phyloP scores from a whole-genome alignment of 2,113 vertebrate species.

The Otus sunia region DNA sequence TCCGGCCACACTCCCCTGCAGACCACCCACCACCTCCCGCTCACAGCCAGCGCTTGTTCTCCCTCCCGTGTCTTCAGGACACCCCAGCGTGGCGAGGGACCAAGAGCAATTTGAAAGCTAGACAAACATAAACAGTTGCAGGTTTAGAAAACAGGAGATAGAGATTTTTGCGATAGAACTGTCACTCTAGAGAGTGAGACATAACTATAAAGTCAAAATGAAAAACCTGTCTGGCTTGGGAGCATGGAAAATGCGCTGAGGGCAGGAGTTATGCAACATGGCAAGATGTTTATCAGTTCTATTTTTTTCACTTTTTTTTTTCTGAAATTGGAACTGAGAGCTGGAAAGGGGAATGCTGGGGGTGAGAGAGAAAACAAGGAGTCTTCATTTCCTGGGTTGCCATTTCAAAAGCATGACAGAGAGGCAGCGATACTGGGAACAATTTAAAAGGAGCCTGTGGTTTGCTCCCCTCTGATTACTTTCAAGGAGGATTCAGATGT shows the following conservation, averaged over 20 bases:
- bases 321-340: not conserved
- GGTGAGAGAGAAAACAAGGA: not conserved
- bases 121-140: not conserved
- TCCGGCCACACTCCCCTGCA: accelerated
- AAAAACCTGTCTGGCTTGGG: not conserved
- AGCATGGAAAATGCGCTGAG: not conserved
- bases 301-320: not conserved
- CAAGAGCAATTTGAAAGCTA: not conserved
- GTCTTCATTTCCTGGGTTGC: not conserved
- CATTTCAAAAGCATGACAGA: accelerated
- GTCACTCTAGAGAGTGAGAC: not conserved
- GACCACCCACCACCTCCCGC: not conserved
- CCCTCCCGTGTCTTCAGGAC: not conserved
- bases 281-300: conserved; percentile 20
- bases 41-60: not conserved
- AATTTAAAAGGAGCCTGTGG: not conserved
- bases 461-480: not conserved
- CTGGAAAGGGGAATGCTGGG: not conserved
- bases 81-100: not conserved
- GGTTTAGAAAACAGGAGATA: not conserved
- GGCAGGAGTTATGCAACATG: not conserved
- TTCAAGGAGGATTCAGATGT: not conserved
- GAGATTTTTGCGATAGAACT: not conserved
- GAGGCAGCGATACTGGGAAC: not conserved
- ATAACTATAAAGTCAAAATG: not conserved